Evolutionary conservation across 2,113 vertebrate genomes (phyloP).

Genomic region (Balaeniceps rex): DNA sequence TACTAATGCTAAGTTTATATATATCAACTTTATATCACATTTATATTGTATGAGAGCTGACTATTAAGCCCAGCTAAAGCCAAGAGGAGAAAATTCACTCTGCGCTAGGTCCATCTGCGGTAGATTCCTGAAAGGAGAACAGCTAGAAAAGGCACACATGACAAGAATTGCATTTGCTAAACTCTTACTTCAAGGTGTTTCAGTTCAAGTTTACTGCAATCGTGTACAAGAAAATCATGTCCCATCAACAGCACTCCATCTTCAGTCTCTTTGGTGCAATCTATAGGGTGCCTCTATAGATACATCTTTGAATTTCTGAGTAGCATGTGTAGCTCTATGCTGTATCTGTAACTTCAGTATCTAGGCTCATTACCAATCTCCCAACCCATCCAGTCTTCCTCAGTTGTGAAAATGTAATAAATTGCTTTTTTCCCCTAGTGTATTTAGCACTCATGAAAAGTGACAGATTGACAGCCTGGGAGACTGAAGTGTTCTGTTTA

Average conservation of each 20-base stretch:
- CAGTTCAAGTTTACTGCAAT: neutral
- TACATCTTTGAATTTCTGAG: neutral
- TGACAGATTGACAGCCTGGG: constrained; percentile 11
- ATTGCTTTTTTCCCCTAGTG: neutral
- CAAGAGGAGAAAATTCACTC: neutral
- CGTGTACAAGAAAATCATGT: neutral
- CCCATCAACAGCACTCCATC: neutral
- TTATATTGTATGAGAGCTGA: neutral
- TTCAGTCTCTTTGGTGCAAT: neutral
- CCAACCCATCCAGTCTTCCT: neutral
- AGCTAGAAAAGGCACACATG: neutral
- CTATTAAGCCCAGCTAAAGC: neutral
- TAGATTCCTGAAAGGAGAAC: neutral
- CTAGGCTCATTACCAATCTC: neutral
- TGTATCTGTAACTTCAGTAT: neutral
- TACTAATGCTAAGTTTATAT: neutral
- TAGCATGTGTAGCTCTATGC: neutral
- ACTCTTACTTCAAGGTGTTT: neutral
- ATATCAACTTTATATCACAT: neutral
- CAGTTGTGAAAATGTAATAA: constrained; percentile 30
- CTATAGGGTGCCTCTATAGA: neutral
- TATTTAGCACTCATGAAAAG: constrained; percentile 33
- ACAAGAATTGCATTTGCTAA: neutral
- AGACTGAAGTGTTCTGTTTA: neutral
- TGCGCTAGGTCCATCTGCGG: neutral